Evolutionary conservation across 2,797 vertebrate species (phyloP).

Genomic region (Etheostoma nigrum): DNA sequence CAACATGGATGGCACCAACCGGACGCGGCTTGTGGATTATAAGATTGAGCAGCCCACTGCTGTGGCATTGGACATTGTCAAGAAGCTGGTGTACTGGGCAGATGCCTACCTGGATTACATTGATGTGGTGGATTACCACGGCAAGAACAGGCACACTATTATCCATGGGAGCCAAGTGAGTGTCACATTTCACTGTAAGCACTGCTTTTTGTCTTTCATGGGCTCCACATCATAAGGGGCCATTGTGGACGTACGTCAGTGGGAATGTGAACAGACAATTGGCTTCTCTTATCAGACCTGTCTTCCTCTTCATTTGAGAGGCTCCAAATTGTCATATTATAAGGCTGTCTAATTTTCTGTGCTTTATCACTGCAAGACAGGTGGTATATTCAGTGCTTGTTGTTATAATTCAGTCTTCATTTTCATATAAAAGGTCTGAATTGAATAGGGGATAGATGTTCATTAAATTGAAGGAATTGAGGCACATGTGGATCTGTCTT

Average conservation of each 20-base stretch:
- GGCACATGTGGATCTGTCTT: conserved; percentile 52
- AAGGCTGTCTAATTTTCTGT: conserved; percentile 46
- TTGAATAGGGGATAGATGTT: conserved; percentile 47
- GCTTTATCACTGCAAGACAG: conserved; percentile 60
- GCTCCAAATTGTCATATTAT: conserved; percentile 43
- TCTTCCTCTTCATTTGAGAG: conserved; percentile 37
- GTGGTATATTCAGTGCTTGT: conserved; percentile 62
- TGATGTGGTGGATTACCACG: conserved; percentile 95
- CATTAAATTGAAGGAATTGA: conserved; percentile 59
- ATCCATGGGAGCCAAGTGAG: conserved; percentile 93
- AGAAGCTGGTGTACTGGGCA: conserved; percentile 97
- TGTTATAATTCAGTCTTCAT: conserved; percentile 54
- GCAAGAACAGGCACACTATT: conserved; percentile 90
- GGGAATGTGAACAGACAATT: conserved; percentile 28
- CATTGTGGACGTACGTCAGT: conserved; percentile 25
- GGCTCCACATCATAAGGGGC: conserved; percentile 23
- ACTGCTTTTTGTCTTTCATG: conserved; percentile 17
- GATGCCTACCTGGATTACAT: conserved; percentile 95
- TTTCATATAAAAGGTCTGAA: conserved; percentile 54
- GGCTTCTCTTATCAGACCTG: conserved; percentile 28
- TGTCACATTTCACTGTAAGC: conserved; percentile 57
- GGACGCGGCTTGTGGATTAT: conserved; percentile 91
- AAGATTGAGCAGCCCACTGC: conserved; percentile 94
- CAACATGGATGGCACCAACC: conserved; percentile 97
- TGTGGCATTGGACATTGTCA: conserved; percentile 92